Evolutionary conservation across 2,113 vertebrate species (phyloP), one percentile per base, ranked within the genome.

Genomic region (Scomber colias): DNA sequence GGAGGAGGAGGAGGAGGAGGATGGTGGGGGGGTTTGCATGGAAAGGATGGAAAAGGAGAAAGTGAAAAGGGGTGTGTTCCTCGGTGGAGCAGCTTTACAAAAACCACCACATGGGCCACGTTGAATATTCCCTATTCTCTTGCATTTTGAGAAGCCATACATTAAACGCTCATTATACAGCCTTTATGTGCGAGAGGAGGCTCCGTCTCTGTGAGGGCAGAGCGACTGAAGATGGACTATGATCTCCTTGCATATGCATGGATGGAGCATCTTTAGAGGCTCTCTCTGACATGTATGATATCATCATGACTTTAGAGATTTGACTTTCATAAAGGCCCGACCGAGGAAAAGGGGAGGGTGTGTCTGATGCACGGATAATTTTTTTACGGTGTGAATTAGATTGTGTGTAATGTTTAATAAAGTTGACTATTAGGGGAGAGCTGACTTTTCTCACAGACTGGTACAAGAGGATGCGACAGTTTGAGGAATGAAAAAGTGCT

Each of bases 91-190:
- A 63, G 91, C 93, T 94, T 95, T 93, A 94, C 92, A 95, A 94
- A 94, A 94, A 85, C 79, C 86, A 82, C 93, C 94, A 94, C 95
- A 95, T 95, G 94, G 93, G 90, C 93, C 90, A 89, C 74, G 89
- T 81, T 92, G 87, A 94, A 94, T 94, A 92, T 94, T 92, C 92
- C 77, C 71, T 79, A 89, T 91, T 91, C 88, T 87, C 71, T 69
- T 57, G 82, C 89, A 74, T 94, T 94, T 91, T 90, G 83, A 92
- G 87, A 74, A 88, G 92, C 92, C 93, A 94, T 91, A 95, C 91
- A 95, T 94, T 94, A 95, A 95, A 93, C 85, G 87, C 91, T 93
- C 92, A 94, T 95, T 95, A 95, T 94, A 73, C 92, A 77, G 90
- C 87, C 84, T 91, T 92, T 94, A 87, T 92, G 82, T 75, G 74